Evolutionary conservation across 2,797 vertebrate genomes (phyloP).

Genomic region (Phrynocephalus guinanensis): DNA sequence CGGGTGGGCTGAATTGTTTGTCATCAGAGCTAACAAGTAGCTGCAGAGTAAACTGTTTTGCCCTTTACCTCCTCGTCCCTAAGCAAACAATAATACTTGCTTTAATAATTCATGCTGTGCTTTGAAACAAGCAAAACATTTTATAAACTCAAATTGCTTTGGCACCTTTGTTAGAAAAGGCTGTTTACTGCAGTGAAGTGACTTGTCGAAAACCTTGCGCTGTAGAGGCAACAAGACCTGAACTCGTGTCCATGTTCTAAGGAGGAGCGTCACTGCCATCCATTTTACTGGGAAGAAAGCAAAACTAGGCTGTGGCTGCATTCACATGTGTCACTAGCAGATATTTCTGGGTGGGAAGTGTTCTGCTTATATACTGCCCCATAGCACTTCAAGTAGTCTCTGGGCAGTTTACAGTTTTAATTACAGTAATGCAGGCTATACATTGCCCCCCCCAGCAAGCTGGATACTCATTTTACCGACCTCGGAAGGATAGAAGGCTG

Average conservation of each 20-base stretch:
- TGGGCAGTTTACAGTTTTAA: no score
- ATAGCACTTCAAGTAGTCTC: no score
- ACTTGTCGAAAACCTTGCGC: neutral
- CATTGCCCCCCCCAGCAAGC: no score
- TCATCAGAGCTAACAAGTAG: neutral
- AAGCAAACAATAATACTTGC: neutral
- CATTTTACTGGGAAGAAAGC: neutral
- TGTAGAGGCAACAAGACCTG: neutral
- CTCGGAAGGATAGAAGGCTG: no score
- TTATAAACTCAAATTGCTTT: neutral
- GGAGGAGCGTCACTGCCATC: neutral
- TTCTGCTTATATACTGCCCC: no score
- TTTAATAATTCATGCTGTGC: neutral
- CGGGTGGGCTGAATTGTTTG: neutral
- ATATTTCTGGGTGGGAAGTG: neutral
- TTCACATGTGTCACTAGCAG: neutral
- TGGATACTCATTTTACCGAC: no score
- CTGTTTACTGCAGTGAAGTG: neutral
- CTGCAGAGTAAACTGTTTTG: neutral
- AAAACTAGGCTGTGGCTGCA: neutral
- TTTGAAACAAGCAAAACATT: neutral
- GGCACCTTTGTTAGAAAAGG: neutral
- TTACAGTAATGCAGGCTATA: no score
- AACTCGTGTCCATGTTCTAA: neutral
- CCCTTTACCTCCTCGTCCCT: neutral